Base-by-base conservation (phyloP, 2,113 vertebrate genomes). In the Dipodomys stephensi region DNA sequence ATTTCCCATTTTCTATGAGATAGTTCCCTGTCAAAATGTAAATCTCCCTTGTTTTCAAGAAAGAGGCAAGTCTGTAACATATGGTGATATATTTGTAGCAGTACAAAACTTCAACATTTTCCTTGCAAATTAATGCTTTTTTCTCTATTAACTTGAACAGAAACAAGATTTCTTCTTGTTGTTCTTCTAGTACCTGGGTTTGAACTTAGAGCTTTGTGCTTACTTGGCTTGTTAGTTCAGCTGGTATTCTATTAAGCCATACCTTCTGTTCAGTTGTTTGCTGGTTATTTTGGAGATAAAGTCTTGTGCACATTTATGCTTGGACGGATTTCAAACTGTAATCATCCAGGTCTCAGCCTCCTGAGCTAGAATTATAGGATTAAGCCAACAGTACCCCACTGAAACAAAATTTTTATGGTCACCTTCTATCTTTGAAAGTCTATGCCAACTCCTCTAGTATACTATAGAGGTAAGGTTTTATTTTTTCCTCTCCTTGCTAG, bases 1-100 rank as follows among this genome's bases (percentile, higher is more conserved):
- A 62, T 28, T 7, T 83, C 18, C 20, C 88, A 30, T 87, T 90
- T 79, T 91, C 4, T 73, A 74, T 10, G 22, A 85, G 87, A 85
- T 28, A 78, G 4, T 73, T 32, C 5, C 85, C 10, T 88, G 65
- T 87, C 83, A 83, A 95, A 91, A 80, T 30, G 78, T 12, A 28
- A 82, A 96, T 69, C 30, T 46, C n/a, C 19, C 69, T 88, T 83
- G 85, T 85, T 85, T 64, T 87, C 44, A 88, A n/a, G 39, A 57
- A 65, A 83, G 16, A 77, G 13, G 35, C 39, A 83, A 68, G 65
- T 30, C 27, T 87, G 72, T 2, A 25, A 15, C 18, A 74, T 67
- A 68, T 71, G 89, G 30, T 73, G 13, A 77, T 46, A 11, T 1
- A 35, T 27, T 71, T 65, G 19, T 79, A 90, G 28, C 60, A 69